Conservation (phyloP, 2,113 vertebrate species). For the Solea senegalensis region DNA sequence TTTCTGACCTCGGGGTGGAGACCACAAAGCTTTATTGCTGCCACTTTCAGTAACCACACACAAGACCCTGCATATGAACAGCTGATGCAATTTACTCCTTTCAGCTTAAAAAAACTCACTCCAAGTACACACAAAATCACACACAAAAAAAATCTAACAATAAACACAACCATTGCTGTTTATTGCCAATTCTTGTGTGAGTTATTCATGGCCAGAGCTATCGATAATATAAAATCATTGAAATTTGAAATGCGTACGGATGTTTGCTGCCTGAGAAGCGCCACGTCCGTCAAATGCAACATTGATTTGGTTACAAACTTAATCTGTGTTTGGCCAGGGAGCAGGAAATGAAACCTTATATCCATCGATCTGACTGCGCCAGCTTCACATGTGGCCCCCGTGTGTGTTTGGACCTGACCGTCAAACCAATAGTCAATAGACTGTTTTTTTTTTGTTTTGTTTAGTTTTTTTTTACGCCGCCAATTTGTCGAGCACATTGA, state of each 20-base stretch:
- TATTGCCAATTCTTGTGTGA: too few species aligned
- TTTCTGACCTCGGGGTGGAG: conserved; percentile 40
- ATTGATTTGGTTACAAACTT: neutral
- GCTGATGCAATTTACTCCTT: conserved; percentile 17
- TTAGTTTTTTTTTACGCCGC: too few species aligned
- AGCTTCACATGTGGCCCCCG: neutral
- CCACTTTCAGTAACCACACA: conserved; percentile 25
- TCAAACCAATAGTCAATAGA: conserved; percentile 4
- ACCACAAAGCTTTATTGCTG: conserved; percentile 25
- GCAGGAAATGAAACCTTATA: neutral
- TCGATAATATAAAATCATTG: too few species aligned
- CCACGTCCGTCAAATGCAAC: neutral
- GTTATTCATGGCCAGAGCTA: too few species aligned
- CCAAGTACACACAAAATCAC: too few species aligned
- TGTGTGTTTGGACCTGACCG: neutral
- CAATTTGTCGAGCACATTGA: too few species aligned
- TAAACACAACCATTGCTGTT: too few species aligned
- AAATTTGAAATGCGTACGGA: neutral
- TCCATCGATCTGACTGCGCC: neutral
- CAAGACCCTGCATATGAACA: conserved; percentile 17
- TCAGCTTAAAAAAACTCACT: neutral
- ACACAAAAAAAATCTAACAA: too few species aligned
- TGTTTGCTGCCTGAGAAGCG: neutral
- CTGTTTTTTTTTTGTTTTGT: neutral
- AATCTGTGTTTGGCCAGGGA: neutral